phyloP scores from a whole-genome alignment of 2,797 vertebrate species.

The Halcyon leucocephala region DNA sequence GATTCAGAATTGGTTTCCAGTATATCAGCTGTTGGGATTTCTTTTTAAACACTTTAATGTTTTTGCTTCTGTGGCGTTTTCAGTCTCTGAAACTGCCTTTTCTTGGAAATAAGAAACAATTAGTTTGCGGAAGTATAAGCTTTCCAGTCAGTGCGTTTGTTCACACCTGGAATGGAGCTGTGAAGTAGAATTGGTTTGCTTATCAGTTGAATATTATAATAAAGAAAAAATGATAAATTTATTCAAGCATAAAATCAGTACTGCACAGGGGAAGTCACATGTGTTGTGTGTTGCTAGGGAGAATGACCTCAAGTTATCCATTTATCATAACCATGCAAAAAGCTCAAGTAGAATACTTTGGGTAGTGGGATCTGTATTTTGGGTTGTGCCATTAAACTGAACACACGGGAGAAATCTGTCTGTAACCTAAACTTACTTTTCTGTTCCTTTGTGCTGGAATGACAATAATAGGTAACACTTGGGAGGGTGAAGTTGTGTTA shows the following conservation, averaged over 20 bases:
- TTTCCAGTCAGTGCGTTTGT: constrained; percentile 6
- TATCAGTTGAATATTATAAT: constrained; percentile 9
- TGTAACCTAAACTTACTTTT: background rate
- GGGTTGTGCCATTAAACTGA: constrained; percentile 41
- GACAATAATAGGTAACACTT: background rate
- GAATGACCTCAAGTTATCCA: constrained; percentile 56
- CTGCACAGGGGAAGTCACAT: background rate
- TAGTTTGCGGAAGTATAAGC: background rate
- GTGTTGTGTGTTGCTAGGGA: constrained; percentile 46
- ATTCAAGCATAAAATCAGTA: constrained; percentile 17
- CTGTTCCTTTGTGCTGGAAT: background rate
- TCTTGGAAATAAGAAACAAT: constrained; percentile 33
- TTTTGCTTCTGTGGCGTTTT: background rate
- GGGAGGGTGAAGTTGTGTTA: background rate
- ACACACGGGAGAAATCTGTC: background rate
- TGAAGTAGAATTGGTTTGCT: constrained; percentile 5
- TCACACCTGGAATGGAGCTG: background rate
- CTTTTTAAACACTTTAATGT: background rate
- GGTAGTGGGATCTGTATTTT: constrained; percentile 57
- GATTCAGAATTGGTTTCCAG: background rate
- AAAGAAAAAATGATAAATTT: constrained; percentile 8
- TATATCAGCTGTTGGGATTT: background rate
- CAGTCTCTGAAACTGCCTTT: background rate
- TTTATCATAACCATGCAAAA: constrained; percentile 54
- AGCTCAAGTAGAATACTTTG: constrained; percentile 27